phyloP scores from a whole-genome alignment of 2,113 vertebrate genomes.

The Tenebrosternarchus preto region DNA sequence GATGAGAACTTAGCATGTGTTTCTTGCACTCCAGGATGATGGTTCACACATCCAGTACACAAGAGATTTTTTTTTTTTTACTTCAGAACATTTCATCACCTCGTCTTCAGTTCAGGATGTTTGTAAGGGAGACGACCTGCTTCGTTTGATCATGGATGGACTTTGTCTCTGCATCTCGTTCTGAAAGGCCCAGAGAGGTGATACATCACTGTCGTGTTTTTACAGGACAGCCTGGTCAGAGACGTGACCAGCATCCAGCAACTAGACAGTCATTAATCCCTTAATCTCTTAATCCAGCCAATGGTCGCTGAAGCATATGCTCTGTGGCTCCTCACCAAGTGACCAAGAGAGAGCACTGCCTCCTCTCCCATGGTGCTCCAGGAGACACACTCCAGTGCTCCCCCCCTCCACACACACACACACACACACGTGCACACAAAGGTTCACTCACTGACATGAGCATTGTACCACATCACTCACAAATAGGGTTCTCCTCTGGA shows the following conservation, averaged over 20 bases:
- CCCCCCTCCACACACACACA: too few relatives aligned
- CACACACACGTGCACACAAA: neutral
- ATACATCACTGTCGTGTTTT: constrained; percentile 9
- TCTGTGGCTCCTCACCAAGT: constrained; percentile 12
- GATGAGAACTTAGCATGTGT: neutral
- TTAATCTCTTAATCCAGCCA: too few relatives aligned
- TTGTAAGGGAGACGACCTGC: too few relatives aligned
- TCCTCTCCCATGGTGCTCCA: neutral
- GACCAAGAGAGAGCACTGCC: neutral
- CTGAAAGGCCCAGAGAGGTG: neutral
- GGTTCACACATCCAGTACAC: neutral
- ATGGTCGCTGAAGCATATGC: too few relatives aligned
- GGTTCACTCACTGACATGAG: neutral
- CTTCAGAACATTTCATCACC: too few relatives aligned
- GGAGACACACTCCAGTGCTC: too few relatives aligned
- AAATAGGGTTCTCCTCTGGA: neutral
- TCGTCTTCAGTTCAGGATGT: too few relatives aligned
- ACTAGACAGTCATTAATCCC: constrained; percentile 4
- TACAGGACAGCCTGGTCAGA: neutral
- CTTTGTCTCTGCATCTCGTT: too few relatives aligned
- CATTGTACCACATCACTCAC: neutral
- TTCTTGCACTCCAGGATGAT: too few relatives aligned
- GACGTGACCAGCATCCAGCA: neutral
- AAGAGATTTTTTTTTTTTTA: neutral
- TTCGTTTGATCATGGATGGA: too few relatives aligned